Evolutionary conservation across 2,113 vertebrate species (phyloP).

Genomic region (Silurus glanis): DNA sequence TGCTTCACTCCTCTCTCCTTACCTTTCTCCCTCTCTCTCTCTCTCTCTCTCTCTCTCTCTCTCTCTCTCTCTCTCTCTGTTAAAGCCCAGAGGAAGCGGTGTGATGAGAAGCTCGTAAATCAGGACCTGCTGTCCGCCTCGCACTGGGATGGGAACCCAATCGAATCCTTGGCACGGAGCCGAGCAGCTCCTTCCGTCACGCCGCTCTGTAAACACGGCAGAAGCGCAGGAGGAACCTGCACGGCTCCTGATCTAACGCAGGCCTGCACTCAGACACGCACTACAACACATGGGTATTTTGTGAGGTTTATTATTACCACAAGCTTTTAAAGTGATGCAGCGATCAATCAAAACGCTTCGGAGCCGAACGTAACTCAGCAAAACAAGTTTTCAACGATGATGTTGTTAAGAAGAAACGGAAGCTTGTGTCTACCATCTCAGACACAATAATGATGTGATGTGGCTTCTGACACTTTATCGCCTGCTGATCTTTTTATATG

Average conservation of each 20-base stretch:
- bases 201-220: constrained; percentile 70
- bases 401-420: background rate
- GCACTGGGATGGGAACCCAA: constrained; percentile 69
- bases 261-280: background rate
- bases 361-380: background rate
- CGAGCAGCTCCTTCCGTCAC: constrained; percentile 60
- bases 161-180: constrained; percentile 64
- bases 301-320: background rate
- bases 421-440: background rate
- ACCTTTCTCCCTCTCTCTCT: background rate
- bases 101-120: constrained; percentile 67
- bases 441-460: background rate
- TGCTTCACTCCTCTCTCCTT: background rate
- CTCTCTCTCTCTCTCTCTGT: background rate
- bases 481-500: background rate
- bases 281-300: background rate
- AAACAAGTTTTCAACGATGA: background rate
- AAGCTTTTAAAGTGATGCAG: background rate
- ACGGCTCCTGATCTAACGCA: background rate
- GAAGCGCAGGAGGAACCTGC: constrained; percentile 46
- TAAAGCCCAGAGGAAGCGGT: constrained; percentile 28
- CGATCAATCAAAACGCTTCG: background rate
- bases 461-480: background rate
- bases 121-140: constrained; percentile 54
- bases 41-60: background rate